Base-by-base conservation (phyloP, 2,888 invertebrate genomes). In the Fragum fragum region DNA sequence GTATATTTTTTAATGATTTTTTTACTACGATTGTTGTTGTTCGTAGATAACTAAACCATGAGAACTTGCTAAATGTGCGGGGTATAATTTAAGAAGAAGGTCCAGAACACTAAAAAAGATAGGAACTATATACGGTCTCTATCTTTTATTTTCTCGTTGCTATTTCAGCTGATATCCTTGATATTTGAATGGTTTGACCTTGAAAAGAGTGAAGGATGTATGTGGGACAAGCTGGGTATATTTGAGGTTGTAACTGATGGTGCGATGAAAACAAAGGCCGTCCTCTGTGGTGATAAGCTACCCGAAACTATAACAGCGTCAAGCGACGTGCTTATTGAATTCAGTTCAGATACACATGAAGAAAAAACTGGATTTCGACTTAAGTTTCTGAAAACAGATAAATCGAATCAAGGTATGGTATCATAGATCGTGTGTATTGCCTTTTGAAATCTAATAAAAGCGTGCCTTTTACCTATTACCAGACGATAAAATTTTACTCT, bases 311-410 rank as follows among this genome's bases (percentile, higher is more conserved):
- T 89, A 0, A 86, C 86, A 18, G 79, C 81, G 3, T 73, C 76
- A 1, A 70, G 72, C 23, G 63, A 72, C 3, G 39, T 89, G 21
- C 74, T 83, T 14, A 39, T 90, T 52, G 72, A 80, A 23, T 88
- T 90, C 57, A 73, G n/a, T 2, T 85, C 87, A 7, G 88, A 89
- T 53, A 79, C 82, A 0, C 59, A 83, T 11, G 55, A 59, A 0
- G 59, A 79, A 18, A 76, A 73, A 26, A 32, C 59, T 6, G 90
- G 90, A 9, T 90, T 90, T 42, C 75, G 76, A 55, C 70, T 88
- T 7, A 39, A 68, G n/a, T 88, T 83, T 59, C 47, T 61, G 16
- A 79, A 74, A 47, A 69, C 52, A 23, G 52, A 77, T 66, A 66
- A 42, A 23, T 26, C 53, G 3, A 28, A 59, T 3, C 29, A 68